Conservation (phyloP, 37 sponge, comb jelly and placozoan genomes). For the Dysidea cf. avara region DNA sequence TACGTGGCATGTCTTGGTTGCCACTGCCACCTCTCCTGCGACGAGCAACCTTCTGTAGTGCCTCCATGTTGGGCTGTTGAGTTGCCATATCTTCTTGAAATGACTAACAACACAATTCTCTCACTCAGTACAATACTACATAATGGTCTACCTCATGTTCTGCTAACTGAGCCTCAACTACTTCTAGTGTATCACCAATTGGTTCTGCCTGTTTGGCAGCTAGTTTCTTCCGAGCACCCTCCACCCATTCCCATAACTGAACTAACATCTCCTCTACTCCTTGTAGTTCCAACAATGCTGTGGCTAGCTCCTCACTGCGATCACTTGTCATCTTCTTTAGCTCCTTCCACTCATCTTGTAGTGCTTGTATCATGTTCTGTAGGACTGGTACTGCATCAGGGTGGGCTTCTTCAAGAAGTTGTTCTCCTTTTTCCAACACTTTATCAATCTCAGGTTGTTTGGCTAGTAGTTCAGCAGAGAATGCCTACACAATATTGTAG, state of each 20-base stretch:
- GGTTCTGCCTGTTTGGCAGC: slow-evolving; percentile 55
- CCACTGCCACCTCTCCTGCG: slow-evolving; percentile 16
- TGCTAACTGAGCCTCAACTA: slow-evolving; percentile 62
- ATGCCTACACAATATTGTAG: slow-evolving; percentile 53
- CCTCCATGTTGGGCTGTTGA: slow-evolving; percentile 82
- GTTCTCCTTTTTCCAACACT: slow-evolving; percentile 45
- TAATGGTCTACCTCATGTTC: slow-evolving; percentile 53
- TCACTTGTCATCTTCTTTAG: slow-evolving; percentile 54
- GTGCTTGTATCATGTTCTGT: slow-evolving; percentile 49
- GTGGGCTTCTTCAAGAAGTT: slow-evolving; percentile 68
- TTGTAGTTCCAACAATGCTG: slow-evolving; percentile 55
- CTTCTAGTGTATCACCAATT: slow-evolving; percentile 63
- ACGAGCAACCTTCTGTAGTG: slow-evolving; percentile 55
- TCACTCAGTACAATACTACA: neutral
- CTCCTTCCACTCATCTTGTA: slow-evolving; percentile 61
- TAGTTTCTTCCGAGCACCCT: slow-evolving; percentile 69
- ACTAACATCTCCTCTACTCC: slow-evolving; percentile 84
- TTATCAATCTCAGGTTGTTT: slow-evolving; percentile 64
- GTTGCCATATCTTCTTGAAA: slow-evolving; percentile 80
- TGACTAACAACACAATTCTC: slow-evolving; percentile 15
- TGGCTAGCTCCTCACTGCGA: slow-evolving; percentile 59
- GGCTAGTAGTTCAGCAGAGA: slow-evolving; percentile 44
- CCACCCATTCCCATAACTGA: slow-evolving; percentile 72
- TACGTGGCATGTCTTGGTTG: slow-evolving; percentile 64
- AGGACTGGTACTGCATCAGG: too few species aligned